Percentiles rank a stretch among this genome's conserved stretches.
Conservation (phyloP, 2,797 vertebrate species). For the Artibeus jamaicensis region DNA sequence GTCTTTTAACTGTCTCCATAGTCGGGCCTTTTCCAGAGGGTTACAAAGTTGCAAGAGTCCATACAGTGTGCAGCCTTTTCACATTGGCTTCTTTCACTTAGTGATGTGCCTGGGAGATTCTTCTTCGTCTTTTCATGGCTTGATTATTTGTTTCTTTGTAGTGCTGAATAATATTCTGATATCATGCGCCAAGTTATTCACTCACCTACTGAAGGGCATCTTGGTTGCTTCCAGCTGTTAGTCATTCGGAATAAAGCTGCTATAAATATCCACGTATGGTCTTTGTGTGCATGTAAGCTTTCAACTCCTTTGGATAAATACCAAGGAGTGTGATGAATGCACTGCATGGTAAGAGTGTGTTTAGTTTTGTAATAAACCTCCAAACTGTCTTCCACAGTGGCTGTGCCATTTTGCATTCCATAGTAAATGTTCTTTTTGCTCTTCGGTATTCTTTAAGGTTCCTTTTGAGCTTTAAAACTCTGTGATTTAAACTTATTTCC, state of each 20-base stretch:
- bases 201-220: not conserved
- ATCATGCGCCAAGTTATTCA: not conserved
- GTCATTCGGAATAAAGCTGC: not conserved
- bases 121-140: not conserved
- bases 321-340: not conserved
- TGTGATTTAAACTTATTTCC: conserved; percentile 7
- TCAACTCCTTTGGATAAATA: not conserved
- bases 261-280: not conserved
- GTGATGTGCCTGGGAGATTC: not conserved
- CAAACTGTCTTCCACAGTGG: not conserved
- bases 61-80: not conserved
- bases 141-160: not conserved
- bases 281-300: not conserved
- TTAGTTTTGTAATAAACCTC: not conserved
- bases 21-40: not conserved
- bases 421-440: not conserved
- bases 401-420: not conserved
- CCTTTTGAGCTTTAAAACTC: not conserved
- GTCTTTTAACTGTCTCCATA: not conserved
- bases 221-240: not conserved
- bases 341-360: not conserved
- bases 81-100: not conserved
- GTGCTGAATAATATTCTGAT: not conserved
- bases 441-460: not conserved
- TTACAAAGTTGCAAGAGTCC: not conserved